Evolutionary conservation across 1,140 invertebrate genomes (phyloP).

Genomic region (Xylocopa sonorina): DNA sequence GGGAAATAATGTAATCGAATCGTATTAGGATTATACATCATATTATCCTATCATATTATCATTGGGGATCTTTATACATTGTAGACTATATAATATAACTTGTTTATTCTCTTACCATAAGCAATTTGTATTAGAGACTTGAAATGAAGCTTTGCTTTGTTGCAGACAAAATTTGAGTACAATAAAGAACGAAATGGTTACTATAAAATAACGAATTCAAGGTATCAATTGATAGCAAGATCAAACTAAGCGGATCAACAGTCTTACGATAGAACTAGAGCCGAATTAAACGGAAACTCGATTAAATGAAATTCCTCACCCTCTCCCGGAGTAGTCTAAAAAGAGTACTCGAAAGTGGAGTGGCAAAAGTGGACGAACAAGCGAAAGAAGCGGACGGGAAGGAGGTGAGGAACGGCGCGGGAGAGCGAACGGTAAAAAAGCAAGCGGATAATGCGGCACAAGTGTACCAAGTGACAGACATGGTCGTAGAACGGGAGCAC

Average conservation of each 20-base stretch:
- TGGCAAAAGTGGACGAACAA: conserved; percentile 50
- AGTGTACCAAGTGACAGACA: conserved; percentile 61
- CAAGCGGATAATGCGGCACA: conserved; percentile 41
- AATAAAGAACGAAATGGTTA: no score
- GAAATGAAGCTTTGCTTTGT: neutral
- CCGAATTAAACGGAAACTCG: neutral
- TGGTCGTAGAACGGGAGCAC: conserved; percentile 52
- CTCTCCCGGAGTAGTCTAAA: neutral
- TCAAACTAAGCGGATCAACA: no score
- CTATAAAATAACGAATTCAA: no score
- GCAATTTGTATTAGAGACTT: neutral
- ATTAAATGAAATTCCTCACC: neutral
- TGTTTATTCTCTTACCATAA: no score
- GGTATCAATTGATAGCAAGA: no score
- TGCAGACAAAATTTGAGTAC: no score
- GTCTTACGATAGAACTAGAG: no score
- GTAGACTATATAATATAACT: no score
- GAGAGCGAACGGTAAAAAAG: conserved; percentile 24
- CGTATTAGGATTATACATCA: neutral
- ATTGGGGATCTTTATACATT: neutral
- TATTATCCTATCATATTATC: neutral
- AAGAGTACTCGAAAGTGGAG: neutral
- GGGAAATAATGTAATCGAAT: neutral
- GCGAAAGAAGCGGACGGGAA: neutral
- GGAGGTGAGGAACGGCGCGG: conserved; percentile 13